phyloP scores from a whole-genome alignment of 2,797 vertebrate genomes.

The Apodemus agrarius region DNA sequence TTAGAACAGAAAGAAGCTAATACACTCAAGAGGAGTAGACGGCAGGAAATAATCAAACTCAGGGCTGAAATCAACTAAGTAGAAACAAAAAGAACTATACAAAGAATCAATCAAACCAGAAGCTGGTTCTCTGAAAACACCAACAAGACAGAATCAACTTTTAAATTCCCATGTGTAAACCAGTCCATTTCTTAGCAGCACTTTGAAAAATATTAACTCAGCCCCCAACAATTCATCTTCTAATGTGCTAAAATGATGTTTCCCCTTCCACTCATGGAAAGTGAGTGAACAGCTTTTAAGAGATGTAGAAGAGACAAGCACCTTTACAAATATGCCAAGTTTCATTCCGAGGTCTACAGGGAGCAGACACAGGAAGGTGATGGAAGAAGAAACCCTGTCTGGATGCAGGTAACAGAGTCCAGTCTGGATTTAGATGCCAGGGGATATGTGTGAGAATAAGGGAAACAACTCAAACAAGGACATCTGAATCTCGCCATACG shows the following conservation, averaged over 20 bases:
- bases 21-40: no score
- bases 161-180: conserved; percentile 39
- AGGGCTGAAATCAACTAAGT: no score
- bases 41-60: no score
- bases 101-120: no score
- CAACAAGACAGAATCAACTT: conserved; percentile 16
- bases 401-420: conserved; percentile 75
- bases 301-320: conserved; percentile 74
- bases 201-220: not conserved
- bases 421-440: conserved; percentile 73
- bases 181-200: conserved; percentile 42
- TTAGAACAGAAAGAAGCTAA: no score
- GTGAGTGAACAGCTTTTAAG: conserved; percentile 77
- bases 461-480: conserved; percentile 72
- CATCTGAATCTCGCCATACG: conserved; percentile 67
- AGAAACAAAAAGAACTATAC: no score
- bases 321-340: conserved; percentile 80
- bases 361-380: conserved; percentile 75
- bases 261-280: conserved; percentile 70
- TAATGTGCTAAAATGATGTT: conserved; percentile 57
- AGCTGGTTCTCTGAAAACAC: no score
- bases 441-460: conserved; percentile 77
- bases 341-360: conserved; percentile 82
- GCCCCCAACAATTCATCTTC: conserved; percentile 26
- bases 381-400: conserved; percentile 76